Evolutionary conservation across 1,140 invertebrate genomes (phyloP).

Genomic region (Cephus cinctus): DNA sequence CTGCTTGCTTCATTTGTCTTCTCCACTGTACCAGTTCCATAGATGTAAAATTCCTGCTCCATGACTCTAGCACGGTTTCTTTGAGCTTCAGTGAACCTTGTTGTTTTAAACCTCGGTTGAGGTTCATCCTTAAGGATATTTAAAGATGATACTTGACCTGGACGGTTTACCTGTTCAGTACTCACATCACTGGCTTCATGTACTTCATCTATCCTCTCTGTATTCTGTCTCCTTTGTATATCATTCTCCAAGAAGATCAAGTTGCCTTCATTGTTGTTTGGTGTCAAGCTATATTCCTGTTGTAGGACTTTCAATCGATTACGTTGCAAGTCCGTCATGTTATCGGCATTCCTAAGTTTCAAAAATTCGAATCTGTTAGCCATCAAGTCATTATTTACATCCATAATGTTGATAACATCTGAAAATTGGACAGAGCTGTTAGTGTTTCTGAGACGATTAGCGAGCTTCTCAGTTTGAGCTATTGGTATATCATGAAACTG

Average conservation of each 20-base stretch:
- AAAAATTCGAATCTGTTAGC: slow-evolving; percentile 21
- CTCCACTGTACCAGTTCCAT: background rate
- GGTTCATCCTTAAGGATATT: no score
- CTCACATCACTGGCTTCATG: no score
- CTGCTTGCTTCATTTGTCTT: background rate
- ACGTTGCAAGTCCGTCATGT: slow-evolving; percentile 29
- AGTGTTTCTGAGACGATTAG: background rate
- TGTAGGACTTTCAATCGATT: slow-evolving; percentile 32
- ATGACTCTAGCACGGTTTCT: background rate
- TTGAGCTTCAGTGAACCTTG: background rate
- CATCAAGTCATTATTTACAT: background rate
- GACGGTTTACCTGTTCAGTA: no score
- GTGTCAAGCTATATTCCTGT: slow-evolving; percentile 39
- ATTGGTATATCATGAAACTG: background rate
- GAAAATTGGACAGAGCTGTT: background rate
- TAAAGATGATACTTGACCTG: no score
- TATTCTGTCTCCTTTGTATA: no score
- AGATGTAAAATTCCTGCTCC: slow-evolving; percentile 6
- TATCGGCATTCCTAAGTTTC: slow-evolving; percentile 29
- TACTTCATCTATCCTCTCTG: no score
- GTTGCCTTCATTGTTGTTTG: slow-evolving; percentile 39
- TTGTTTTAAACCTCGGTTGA: no score
- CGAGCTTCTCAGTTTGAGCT: background rate
- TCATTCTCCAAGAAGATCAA: no score
- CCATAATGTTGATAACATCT: background rate